Evolutionary conservation across 2,797 vertebrate species (phyloP).

Genomic region (Microhierax caerulescens): DNA sequence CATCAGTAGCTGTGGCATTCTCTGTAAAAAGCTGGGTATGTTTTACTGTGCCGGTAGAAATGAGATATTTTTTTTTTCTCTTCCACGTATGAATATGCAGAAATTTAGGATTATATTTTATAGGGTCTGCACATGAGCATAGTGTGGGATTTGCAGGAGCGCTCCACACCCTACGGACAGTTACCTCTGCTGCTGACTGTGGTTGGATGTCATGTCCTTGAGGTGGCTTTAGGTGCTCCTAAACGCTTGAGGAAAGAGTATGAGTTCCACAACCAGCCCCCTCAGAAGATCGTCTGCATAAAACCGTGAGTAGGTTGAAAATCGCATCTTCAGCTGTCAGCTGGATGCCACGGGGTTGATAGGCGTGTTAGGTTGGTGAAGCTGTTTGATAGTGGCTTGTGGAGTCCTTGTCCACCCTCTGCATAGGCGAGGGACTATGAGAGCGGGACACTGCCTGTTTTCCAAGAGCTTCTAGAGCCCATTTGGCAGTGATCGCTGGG

Average conservation of each 20-base stretch:
- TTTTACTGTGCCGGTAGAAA: background rate
- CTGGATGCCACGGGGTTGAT: background rate
- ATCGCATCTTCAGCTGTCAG: background rate
- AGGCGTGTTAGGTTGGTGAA: background rate
- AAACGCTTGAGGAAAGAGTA: background rate
- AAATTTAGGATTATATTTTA: background rate
- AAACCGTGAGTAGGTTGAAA: background rate
- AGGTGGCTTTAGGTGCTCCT: background rate
- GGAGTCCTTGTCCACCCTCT: background rate
- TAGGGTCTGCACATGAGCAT: background rate
- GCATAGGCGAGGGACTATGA: background rate
- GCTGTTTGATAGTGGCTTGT: background rate
- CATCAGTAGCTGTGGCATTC: accelerated
- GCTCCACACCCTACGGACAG: background rate
- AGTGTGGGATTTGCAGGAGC: background rate
- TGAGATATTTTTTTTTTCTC: background rate
- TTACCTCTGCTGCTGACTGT: background rate
- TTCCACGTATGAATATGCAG: accelerated
- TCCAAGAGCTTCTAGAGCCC: background rate
- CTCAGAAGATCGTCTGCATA: background rate
- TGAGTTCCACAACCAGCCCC: background rate
- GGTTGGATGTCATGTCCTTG: accelerated
- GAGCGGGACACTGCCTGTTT: background rate
- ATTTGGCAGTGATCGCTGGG: background rate
- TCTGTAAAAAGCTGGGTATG: background rate